phyloP scores from a whole-genome alignment of 2,113 vertebrate species.

The Ascaphus truei region DNA sequence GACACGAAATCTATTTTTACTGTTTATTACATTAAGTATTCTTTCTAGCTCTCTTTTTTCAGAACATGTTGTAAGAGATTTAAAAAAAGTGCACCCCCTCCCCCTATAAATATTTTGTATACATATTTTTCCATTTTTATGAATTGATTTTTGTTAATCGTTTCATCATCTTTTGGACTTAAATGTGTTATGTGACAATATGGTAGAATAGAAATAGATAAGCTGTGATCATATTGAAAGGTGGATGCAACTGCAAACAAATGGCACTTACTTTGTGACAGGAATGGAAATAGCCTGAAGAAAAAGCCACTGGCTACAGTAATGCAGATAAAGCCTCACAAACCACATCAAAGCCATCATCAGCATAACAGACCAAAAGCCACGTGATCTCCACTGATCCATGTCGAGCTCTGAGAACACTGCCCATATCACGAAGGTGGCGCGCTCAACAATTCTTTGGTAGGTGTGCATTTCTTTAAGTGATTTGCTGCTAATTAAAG shows the following conservation, averaged over 20 bases:
- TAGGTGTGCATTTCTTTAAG: background rate
- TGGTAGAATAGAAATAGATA: background rate
- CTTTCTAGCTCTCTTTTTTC: background rate
- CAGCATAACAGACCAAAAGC: slow-evolving; percentile 68
- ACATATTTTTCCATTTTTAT: no score
- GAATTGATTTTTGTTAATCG: background rate
- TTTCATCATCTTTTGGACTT: background rate
- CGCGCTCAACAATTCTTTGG: slow-evolving; percentile 40
- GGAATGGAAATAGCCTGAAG: slow-evolving; percentile 79
- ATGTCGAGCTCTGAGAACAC: slow-evolving; percentile 70
- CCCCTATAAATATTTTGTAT: background rate
- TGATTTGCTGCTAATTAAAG: slow-evolving; percentile 3
- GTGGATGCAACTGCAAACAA: background rate
- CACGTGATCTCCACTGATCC: slow-evolving; percentile 53
- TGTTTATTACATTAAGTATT: background rate
- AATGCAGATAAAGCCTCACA: slow-evolving; percentile 86
- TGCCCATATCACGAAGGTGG: slow-evolving; percentile 53
- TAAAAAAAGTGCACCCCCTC: no score
- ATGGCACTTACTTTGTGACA: slow-evolving; percentile 81
- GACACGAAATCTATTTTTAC: background rate
- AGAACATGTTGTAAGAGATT: background rate
- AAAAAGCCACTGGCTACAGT: slow-evolving; percentile 89
- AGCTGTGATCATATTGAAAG: background rate
- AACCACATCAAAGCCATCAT: slow-evolving; percentile 82
- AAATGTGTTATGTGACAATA: background rate